Percentiles rank a stretch among this genome's conserved stretches.
These are phyloP conservation scores for Rotaria socialis DNA, from an alignment of 2,888 invertebrate species.

Conservation along the genomic window DNA sequence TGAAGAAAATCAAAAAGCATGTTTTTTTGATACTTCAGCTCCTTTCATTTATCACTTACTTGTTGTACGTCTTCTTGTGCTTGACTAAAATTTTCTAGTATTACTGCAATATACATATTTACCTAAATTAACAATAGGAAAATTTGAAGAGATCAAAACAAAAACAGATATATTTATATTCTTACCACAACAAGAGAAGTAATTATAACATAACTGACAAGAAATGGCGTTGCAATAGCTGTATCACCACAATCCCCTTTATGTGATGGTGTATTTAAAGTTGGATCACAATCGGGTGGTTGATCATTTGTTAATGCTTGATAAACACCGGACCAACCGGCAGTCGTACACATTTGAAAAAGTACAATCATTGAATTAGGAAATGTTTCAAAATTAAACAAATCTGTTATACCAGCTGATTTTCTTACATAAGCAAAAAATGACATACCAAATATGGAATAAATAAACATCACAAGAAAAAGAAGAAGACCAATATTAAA, in stretches of 20 bases:
- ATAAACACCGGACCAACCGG: conserved; percentile 49
- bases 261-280: conserved; percentile 47
- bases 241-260: conserved; percentile 68
- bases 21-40: not conserved
- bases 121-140: conserved; percentile 66
- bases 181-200: conserved; percentile 76
- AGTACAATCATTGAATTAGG: conserved; percentile 64
- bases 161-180: not conserved
- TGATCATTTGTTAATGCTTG: conserved; percentile 46
- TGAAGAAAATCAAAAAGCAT: not conserved
- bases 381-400: conserved; percentile 97
- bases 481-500: conserved; percentile 81
- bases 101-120: conserved; percentile 99
- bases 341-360: conserved; percentile 54
- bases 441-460: conserved; percentile 98
- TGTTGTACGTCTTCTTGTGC: conserved; percentile 73
- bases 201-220: conserved; percentile 91
- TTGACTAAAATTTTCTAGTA: conserved; percentile 71
- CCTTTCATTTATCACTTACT: conserved; percentile 49
- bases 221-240: conserved; percentile 72
- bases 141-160: not conserved
- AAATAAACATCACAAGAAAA: conserved; percentile 78
- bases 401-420: conserved; percentile 86
- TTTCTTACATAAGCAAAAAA: conserved; percentile 98
- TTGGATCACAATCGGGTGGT: conserved; percentile 67